These are phyloP conservation scores for Kryptolebias ocellatus DNA, from an alignment of 2,797 vertebrate species.

Conservation along the genomic window DNA sequence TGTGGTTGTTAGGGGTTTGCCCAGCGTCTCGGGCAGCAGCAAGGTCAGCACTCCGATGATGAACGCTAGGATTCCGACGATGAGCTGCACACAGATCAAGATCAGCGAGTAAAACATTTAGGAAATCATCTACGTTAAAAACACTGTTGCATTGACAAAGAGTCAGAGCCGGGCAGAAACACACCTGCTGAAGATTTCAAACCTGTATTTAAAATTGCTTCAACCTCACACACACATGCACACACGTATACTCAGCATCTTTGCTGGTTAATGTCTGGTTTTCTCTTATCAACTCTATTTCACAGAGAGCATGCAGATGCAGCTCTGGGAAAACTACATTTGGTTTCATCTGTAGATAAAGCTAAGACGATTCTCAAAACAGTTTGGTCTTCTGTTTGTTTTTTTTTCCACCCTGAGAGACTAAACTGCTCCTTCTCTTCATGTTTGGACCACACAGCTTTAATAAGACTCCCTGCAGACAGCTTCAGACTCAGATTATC, in stretches of 20 bases:
- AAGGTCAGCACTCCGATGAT: conserved; percentile 86
- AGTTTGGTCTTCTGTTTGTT: background rate
- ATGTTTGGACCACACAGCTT: no score
- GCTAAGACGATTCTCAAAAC: background rate
- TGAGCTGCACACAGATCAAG: conserved; percentile 63
- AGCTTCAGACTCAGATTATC: no score
- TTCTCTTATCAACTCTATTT: background rate
- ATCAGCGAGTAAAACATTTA: background rate
- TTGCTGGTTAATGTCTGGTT: background rate
- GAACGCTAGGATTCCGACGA: conserved; percentile 89
- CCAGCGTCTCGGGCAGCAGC: conserved; percentile 90
- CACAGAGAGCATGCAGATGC: background rate
- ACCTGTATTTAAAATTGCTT: no score
- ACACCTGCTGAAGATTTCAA: no score
- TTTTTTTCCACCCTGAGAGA: background rate
- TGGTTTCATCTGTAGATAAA: background rate
- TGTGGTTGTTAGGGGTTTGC: conserved; percentile 86
- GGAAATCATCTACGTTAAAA: no score
- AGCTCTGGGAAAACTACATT: background rate
- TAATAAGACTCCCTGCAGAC: no score
- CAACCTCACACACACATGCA: no score
- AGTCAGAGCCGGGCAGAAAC: no score
- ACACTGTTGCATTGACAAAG: no score
- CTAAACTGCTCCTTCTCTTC: background rate
- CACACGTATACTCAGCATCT: background rate